Conservation (phyloP, 2,797 vertebrate species). For the Tarsius wallacei region DNA sequence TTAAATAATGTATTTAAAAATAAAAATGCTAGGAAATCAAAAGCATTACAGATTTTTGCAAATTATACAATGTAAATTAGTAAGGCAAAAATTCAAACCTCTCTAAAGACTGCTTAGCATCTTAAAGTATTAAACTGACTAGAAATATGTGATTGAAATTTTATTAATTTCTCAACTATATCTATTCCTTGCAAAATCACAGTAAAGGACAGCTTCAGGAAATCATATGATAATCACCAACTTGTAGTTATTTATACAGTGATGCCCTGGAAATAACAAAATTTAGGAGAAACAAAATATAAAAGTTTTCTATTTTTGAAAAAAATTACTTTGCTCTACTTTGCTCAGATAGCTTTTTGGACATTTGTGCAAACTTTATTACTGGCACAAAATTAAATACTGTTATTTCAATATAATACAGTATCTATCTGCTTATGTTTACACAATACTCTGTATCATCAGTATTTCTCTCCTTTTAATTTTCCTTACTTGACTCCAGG, state of each 20-base stretch:
- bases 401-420: background rate
- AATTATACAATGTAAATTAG: background rate
- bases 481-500: background rate
- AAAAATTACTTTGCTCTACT: too few relatives aligned
- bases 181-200: background rate
- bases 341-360: background rate
- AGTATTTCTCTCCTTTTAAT: conserved; percentile 7
- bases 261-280: background rate
- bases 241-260: background rate
- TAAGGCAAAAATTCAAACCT: background rate
- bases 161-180: background rate
- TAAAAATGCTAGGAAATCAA: background rate
- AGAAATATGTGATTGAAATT: background rate
- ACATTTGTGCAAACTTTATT: background rate
- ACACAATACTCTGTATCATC: background rate
- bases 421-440: background rate
- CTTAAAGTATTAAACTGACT: background rate
- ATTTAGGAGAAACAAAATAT: background rate
- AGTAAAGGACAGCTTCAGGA: background rate
- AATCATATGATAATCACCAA: background rate
- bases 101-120: background rate
- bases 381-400: background rate
- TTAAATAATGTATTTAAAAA: background rate
- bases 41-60: background rate
- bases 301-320: background rate